Evolutionary conservation across 2,888 invertebrate species (phyloP).

Genomic region (Caenorhabditis drosophilae): DNA sequence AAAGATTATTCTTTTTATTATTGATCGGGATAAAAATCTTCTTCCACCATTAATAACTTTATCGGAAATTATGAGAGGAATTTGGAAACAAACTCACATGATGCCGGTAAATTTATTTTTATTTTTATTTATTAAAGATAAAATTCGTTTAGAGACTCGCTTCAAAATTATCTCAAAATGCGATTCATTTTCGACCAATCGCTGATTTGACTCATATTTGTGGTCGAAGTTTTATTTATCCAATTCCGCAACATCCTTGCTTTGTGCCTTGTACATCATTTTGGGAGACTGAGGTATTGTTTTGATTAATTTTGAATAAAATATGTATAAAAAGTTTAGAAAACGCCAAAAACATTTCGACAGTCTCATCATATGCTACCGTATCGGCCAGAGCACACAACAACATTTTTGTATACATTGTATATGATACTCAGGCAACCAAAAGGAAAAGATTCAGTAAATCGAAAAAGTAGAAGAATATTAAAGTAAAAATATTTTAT

Average conservation of each 20-base stretch:
- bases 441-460: conserved; percentile 54
- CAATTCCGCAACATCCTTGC: conserved; percentile 44
- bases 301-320: background rate
- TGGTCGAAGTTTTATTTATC: conserved; percentile 45
- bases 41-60: conserved; percentile 49
- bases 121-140: background rate
- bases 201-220: conserved; percentile 51
- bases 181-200: conserved; percentile 45
- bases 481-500: background rate
- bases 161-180: conserved; percentile 32
- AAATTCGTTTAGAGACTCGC: conserved; percentile 38
- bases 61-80: conserved; percentile 39
- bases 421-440: conserved; percentile 64
- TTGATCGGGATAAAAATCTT: conserved; percentile 38
- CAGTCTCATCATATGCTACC: conserved; percentile 39
- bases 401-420: conserved; percentile 51
- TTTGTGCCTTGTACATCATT: conserved; percentile 29
- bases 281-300: conserved; percentile 38
- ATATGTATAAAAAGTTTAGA: background rate
- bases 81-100: conserved; percentile 27
- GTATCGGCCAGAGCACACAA: conserved; percentile 36
- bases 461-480: background rate
- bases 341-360: no score
- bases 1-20: conserved; percentile 36
- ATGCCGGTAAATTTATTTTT: conserved; percentile 36